Conservation (phyloP, 2,888 invertebrate genomes). For the Patella caerulea region DNA sequence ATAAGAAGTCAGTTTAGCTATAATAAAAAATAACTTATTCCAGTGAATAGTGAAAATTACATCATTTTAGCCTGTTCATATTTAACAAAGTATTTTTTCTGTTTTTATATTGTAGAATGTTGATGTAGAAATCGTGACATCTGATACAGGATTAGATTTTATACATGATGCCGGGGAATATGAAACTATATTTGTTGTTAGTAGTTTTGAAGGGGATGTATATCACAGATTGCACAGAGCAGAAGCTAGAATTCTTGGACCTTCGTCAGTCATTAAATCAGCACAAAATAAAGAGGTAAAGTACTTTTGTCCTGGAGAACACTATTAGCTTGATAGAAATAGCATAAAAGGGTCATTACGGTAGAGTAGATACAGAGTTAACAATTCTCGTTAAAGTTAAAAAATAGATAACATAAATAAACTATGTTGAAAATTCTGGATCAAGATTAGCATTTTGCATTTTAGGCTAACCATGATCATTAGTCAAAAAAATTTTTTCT, state of each 20-base stretch:
- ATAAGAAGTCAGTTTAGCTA: too few relatives aligned
- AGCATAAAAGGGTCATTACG: not conserved
- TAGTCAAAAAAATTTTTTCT: too few relatives aligned
- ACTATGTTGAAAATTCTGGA: too few relatives aligned
- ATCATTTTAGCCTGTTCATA: too few relatives aligned
- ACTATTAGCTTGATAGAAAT: too few relatives aligned
- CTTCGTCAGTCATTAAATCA: slow-evolving; percentile 68
- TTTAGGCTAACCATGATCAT: too few relatives aligned
- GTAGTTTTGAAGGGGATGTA: slow-evolving; percentile 81
- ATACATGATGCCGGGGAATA: slow-evolving; percentile 55
- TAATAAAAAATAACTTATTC: not conserved
- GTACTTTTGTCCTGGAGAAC: too few relatives aligned
- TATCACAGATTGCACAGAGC: slow-evolving; percentile 77
- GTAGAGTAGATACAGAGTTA: too few relatives aligned
- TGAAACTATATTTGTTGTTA: slow-evolving; percentile 81
- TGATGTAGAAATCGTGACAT: slow-evolving; percentile 44
- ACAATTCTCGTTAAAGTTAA: too few relatives aligned
- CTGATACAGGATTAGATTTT: slow-evolving; percentile 70
- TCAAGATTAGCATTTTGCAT: too few relatives aligned
- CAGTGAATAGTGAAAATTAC: not conserved
- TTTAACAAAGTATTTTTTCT: too few relatives aligned
- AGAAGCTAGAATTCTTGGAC: slow-evolving; percentile 69
- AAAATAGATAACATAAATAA: too few relatives aligned
- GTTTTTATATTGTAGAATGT: slow-evolving; percentile 39
- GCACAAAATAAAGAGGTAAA: slow-evolving; percentile 72